Percentiles rank a stretch among this genome's conserved stretches.
phyloP scores from a whole-genome alignment of 2,888 invertebrate species.

The Leucania comma region DNA sequence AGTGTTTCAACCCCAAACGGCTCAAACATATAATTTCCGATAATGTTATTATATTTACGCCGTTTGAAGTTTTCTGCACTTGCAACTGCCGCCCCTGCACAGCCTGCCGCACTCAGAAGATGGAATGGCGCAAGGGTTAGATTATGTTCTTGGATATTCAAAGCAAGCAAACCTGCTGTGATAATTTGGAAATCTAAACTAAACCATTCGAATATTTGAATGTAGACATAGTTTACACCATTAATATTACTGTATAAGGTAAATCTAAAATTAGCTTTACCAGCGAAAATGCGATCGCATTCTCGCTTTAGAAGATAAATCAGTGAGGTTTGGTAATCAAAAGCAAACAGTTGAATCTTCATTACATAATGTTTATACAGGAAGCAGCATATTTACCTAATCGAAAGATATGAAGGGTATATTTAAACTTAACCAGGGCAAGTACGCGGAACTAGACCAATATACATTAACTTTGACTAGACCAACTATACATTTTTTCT shows the following conservation, averaged over 20 bases:
- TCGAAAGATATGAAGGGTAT: constrained; percentile 44
- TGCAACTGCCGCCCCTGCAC: no score
- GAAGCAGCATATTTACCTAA: constrained; percentile 39
- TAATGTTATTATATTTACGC: no score
- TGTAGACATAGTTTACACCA: constrained; percentile 13
- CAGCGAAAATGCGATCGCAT: constrained; percentile 28
- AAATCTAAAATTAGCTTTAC: constrained; percentile 42
- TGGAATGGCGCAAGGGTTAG: no score
- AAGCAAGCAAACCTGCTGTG: not conserved
- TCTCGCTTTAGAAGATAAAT: constrained; percentile 29
- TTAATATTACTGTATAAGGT: constrained; percentile 30
- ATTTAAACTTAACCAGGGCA: constrained; percentile 28
- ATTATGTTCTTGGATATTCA: not conserved
- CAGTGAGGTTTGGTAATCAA: constrained; percentile 44
- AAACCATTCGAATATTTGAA: constrained; percentile 23
- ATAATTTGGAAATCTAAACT: constrained; percentile 6
- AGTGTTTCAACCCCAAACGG: no score
- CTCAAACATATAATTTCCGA: no score
- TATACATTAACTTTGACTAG: constrained; percentile 27
- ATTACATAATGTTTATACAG: constrained; percentile 50
- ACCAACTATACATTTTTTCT: constrained; percentile 37
- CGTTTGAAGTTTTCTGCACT: no score
- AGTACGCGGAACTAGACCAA: constrained; percentile 43
- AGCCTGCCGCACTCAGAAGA: no score
- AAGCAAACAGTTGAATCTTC: constrained; percentile 47